A percentile compares a stretch with the other conserved stretches of the same genome.
Conservation (phyloP, 2,888 invertebrate species). For the Mesorhabditis sp. region DNA sequence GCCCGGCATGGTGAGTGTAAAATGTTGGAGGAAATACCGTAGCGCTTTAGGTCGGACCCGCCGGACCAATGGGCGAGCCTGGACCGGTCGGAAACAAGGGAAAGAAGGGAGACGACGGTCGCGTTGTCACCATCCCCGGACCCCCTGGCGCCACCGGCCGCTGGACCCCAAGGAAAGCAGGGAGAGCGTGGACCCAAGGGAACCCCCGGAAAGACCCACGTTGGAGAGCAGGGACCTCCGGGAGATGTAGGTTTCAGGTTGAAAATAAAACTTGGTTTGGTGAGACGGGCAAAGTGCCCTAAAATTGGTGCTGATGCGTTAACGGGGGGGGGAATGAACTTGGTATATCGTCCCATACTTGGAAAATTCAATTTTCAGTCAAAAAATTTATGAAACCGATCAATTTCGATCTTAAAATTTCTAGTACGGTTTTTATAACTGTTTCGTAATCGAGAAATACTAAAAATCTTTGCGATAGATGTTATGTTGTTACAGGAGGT, state of each 20-base stretch:
- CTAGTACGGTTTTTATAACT: too few relatives aligned
- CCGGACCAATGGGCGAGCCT: conserved; percentile 46
- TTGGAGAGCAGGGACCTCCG: conserved; percentile 44
- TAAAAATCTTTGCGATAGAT: too few relatives aligned
- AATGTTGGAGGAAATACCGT: neutral
- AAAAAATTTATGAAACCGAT: too few relatives aligned
- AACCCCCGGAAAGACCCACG: conserved; percentile 39
- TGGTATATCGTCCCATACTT: too few relatives aligned
- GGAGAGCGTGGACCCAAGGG: conserved; percentile 48
- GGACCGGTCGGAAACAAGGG: conserved; percentile 42
- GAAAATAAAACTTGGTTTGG: neutral
- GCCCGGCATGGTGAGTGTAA: conserved; percentile 48
- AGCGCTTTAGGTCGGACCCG: conserved; percentile 40
- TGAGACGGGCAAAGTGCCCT: too few relatives aligned
- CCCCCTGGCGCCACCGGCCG: conserved; percentile 40
- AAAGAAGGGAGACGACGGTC: conserved; percentile 44
- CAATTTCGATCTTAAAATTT: too few relatives aligned
- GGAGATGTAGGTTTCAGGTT: conserved; percentile 35
- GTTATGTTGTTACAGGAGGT: too few relatives aligned
- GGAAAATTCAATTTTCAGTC: too few relatives aligned
- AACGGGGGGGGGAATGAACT: too few relatives aligned
- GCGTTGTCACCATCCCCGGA: conserved; percentile 35
- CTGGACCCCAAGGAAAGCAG: conserved; percentile 41
- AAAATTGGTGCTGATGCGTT: too few relatives aligned
- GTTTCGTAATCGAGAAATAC: too few relatives aligned